Conservation (phyloP, 2,797 vertebrate species). For the Harpagifer antarcticus region DNA sequence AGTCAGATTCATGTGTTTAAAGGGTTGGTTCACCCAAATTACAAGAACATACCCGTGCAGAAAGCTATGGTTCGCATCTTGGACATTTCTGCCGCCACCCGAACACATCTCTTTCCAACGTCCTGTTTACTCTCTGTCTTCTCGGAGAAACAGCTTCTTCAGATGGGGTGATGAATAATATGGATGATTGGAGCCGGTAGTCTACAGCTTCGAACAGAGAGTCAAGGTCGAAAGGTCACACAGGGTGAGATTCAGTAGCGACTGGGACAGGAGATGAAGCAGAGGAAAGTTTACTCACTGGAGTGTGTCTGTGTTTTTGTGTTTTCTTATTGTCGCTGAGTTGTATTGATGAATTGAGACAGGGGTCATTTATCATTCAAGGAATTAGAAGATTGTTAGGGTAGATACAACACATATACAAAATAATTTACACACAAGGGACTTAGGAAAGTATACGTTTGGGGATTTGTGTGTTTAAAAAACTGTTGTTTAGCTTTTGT, state of each 20-base stretch:
- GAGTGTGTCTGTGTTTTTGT: background rate
- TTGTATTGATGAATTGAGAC: background rate
- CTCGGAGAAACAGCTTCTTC: conserved; percentile 9
- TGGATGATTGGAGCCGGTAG: conserved; percentile 16
- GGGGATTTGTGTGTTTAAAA: no score
- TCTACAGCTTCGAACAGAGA: conserved; percentile 11
- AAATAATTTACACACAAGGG: no score
- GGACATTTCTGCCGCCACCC: background rate
- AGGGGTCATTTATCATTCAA: background rate
- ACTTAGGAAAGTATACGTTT: no score
- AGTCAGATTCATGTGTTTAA: conserved; percentile 11
- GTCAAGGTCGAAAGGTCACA: conserved; percentile 35
- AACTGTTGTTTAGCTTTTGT: no score
- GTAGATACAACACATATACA: no score
- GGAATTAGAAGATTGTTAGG: background rate
- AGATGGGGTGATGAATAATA: background rate
- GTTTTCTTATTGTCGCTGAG: background rate
- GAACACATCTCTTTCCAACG: background rate
- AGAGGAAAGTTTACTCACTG: background rate
- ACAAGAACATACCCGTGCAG: background rate
- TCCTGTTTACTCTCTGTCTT: conserved; percentile 1
- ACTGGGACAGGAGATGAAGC: conserved; percentile 21
- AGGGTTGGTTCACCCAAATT: background rate
- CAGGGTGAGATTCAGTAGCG: conserved; percentile 11
- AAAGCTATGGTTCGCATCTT: background rate